Conservation (phyloP, 2,888 invertebrate species). For the Linnaemya tessellans region DNA sequence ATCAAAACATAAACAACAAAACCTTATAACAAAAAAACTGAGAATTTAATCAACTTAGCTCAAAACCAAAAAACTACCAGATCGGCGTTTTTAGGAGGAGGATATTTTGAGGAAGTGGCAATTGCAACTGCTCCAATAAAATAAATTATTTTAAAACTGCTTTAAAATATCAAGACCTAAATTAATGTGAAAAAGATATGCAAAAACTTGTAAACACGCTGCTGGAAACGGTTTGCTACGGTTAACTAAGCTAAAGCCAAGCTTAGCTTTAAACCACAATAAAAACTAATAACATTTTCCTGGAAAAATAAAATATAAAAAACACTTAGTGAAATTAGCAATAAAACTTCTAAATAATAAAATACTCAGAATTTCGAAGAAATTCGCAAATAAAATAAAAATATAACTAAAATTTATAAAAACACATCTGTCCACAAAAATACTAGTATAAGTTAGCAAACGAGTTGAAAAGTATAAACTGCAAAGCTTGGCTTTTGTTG, state of each 20-base stretch:
- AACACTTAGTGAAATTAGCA: conserved; percentile 71
- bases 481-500: conserved; percentile 61
- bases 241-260: conserved; percentile 67
- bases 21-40: conserved; percentile 75
- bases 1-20: conserved; percentile 73
- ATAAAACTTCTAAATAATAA: conserved; percentile 67
- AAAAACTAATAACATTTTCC: conserved; percentile 25
- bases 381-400: conserved; percentile 58
- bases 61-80: conserved; percentile 72
- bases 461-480: conserved; percentile 40
- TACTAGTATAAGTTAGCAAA: conserved; percentile 61
- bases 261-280: conserved; percentile 64
- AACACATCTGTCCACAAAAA: conserved; percentile 71
- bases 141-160: conserved; percentile 60
- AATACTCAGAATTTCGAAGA: conserved; percentile 72
- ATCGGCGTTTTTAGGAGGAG: conserved; percentile 70
- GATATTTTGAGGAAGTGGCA: conserved; percentile 67
- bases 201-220: conserved; percentile 43
- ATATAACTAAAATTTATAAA: conserved; percentile 51
- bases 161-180: conserved; percentile 36
- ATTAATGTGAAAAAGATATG: conserved; percentile 53
- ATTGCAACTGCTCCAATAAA: conserved; percentile 75
- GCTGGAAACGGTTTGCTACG: conserved; percentile 66
- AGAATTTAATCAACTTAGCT: conserved; percentile 75
- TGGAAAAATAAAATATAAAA: conserved; percentile 40